phyloP scores from a whole-genome alignment of 2,888 invertebrate species.

The Pycnomerus fuliginosus region DNA sequence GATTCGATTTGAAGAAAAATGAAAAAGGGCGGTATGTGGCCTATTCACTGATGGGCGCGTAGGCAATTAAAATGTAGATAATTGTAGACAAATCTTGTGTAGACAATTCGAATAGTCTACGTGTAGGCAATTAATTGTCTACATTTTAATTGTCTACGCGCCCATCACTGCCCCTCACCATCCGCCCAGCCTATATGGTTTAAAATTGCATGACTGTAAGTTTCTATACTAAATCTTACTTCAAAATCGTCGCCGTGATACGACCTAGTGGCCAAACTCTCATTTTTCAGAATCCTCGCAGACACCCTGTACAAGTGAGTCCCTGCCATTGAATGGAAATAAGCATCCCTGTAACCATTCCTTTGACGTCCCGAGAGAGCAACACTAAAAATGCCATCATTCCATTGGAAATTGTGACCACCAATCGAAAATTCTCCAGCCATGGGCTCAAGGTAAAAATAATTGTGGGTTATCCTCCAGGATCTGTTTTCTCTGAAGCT shows the following conservation, averaged over 20 bases:
- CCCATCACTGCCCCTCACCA: too few species aligned
- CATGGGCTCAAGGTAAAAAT: conserved; percentile 71
- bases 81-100: too few species aligned
- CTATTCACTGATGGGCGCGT: too few species aligned
- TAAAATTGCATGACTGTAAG: not conserved
- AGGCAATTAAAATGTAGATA: too few species aligned
- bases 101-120: too few species aligned
- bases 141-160: too few species aligned
- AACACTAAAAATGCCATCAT: conserved; percentile 76
- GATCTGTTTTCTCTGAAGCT: conserved; percentile 49
- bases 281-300: conserved; percentile 61
- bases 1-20: too few species aligned
- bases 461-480: conserved; percentile 72
- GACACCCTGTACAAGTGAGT: conserved; percentile 70
- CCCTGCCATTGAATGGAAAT: conserved; percentile 78
- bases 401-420: conserved; percentile 74
- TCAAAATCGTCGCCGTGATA: conserved; percentile 59
- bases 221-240: conserved; percentile 36
- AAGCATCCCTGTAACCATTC: conserved; percentile 63
- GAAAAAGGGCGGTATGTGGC: too few species aligned
- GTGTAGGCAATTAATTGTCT: too few species aligned
- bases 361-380: conserved; percentile 57
- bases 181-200: too few species aligned
- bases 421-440: conserved; percentile 67
- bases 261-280: conserved; percentile 55